Conservation (phyloP, 1,140 invertebrate species). For the Leptinotarsa defecta region DNA sequence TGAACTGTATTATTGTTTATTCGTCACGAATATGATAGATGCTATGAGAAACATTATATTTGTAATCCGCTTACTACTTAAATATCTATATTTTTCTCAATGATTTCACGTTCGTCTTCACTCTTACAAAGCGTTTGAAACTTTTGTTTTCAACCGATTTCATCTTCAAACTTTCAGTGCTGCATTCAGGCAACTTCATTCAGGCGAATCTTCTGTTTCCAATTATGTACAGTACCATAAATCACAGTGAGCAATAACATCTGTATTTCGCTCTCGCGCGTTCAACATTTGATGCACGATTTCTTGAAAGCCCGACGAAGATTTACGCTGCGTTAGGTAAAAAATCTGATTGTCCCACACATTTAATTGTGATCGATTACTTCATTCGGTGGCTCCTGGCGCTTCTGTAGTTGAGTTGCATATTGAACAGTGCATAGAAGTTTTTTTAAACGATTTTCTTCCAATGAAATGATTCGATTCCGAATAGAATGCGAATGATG, state of each 20-base stretch:
- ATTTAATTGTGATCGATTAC: constrained; percentile 4
- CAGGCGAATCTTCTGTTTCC: not conserved
- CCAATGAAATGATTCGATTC: no score
- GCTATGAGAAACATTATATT: no score
- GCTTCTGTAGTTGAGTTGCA: not conserved
- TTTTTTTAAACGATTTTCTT: not conserved
- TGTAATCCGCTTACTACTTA: no score
- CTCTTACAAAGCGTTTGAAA: no score
- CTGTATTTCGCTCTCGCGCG: not conserved
- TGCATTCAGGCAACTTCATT: no score
- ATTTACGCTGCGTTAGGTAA: not conserved
- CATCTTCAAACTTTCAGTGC: no score
- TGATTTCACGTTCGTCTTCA: no score
- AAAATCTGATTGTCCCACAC: not conserved
- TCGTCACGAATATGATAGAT: no score
- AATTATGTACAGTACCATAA: not conserved
- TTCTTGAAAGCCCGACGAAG: not conserved
- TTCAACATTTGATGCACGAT: constrained; percentile 2
- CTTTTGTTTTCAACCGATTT: no score
- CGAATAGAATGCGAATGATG: no score
- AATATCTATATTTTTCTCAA: no score
- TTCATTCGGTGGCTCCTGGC: not conserved
- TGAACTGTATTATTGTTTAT: no score
- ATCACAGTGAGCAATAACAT: not conserved
- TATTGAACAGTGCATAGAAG: not conserved